These are phyloP conservation scores for Hypomecis atomaria DNA, from an alignment of 2,888 invertebrate genomes.

Conservation along the genomic window DNA sequence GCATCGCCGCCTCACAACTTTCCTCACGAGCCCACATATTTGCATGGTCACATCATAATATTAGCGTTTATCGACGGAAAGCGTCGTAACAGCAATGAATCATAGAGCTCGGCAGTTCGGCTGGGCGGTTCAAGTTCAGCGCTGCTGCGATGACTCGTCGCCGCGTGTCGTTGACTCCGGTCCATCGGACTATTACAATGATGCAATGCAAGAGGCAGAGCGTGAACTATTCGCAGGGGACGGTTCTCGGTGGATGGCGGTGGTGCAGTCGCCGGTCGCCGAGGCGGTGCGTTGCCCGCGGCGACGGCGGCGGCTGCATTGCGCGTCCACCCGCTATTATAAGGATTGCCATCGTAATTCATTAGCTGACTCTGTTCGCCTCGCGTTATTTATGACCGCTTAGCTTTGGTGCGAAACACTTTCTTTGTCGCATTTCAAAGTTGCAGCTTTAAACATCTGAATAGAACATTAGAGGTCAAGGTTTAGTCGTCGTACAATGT, in stretches of 20 bases:
- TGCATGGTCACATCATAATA: constrained; percentile 44
- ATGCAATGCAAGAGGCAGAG: constrained; percentile 69
- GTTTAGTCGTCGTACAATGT: constrained; percentile 62
- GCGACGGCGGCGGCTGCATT: constrained; percentile 46
- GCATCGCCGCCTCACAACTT: constrained; percentile 53
- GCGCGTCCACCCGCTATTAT: constrained; percentile 65
- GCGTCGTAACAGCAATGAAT: constrained; percentile 50
- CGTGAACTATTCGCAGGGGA: constrained; percentile 72
- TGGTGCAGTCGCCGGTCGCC: constrained; percentile 38
- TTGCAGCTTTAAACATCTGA: constrained; percentile 49
- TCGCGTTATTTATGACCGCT: constrained; percentile 76
- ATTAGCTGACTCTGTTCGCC: constrained; percentile 74
- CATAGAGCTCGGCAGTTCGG: constrained; percentile 41
- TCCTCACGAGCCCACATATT: constrained; percentile 45
- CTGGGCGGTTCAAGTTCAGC: constrained; percentile 60
- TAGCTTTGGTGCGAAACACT: constrained; percentile 71
- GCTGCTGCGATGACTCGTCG: constrained; percentile 65
- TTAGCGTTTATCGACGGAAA: constrained; percentile 41
- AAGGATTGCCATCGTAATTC: constrained; percentile 74
- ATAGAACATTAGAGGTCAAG: constrained; percentile 76
- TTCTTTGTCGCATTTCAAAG: constrained; percentile 62
- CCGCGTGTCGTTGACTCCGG: constrained; percentile 72
- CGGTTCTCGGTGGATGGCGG: constrained; percentile 51
- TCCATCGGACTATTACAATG: constrained; percentile 64
- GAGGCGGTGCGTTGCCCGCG: constrained; percentile 55